Evolutionary conservation across 1,140 invertebrate genomes (phyloP), one percentile per base, ranked within the genome.

Genomic region (Lineus longissimus): DNA sequence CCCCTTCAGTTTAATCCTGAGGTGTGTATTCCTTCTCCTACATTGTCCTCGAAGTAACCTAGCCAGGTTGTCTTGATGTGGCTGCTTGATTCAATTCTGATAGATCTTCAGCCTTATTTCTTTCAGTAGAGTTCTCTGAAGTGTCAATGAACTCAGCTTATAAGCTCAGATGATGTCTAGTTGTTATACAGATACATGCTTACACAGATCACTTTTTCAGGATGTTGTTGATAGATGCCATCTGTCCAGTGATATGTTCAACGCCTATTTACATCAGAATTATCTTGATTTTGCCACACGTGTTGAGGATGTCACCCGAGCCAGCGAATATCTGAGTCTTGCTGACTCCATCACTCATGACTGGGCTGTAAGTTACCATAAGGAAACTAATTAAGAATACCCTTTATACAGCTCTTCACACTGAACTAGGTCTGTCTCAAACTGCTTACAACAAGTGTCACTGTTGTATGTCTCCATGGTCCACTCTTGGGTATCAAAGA

Each of bases 261-360:
- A 62, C 45, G 71, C 77, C 17, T 81, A 74, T 64, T 62, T 81
- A 19, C 79, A 81, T 45, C 77, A 81, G 65, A 81, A 81, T 62
- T 81, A 80, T 69, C 43, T 76, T n/a, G 72, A 77, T 17, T 81
- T 81, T 59, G 75, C 70, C 59, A 60, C 68, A 9, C 56, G 67
- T 27, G 65, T 81, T 17, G 72, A 77, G 2, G 77, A 78, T 61
- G 33, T 80, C 4, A 73, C 73, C 17, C 43, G 68, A 31, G 75
- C 76, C 23, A 70, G 71, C 61, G 68, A 78, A 36, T 81, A 81
- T 59, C 68, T 81, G 43, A 81, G 79, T 73, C 73, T 76, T 63
- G 67, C 77, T 45, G 80, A 81, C 61, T 67, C 67, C 51, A 63
- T 81, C 1, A 75, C 75, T 19, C 59, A 70, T 15, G 71, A 80